Evolutionary conservation across 2,797 vertebrate species (phyloP), one percentile per base, ranked within the genome.

Genomic region (Harpagifer antarcticus): DNA sequence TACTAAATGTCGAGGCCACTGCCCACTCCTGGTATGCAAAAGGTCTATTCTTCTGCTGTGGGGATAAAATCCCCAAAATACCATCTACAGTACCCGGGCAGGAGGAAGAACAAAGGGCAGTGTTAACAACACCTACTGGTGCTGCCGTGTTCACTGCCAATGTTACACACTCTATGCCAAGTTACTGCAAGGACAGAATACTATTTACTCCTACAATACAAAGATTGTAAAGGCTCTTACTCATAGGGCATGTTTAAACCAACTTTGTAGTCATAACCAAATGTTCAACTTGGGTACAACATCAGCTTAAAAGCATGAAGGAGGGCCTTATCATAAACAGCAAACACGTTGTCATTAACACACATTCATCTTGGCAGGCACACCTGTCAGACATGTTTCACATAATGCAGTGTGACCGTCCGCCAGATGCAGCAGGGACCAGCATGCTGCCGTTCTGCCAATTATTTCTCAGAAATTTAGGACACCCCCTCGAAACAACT

Each of bases 21-120:
- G 56, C 78, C 80, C 81, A 84, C 60, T 76, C 57, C 76, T 77
- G 60, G 79, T 68, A 79, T 83, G 75, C 70, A 82, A 63, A 78
- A 77, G 40, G n/a, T 72, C 74, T 78, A 63, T 86, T 90, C 74
- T 88, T 86, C 88, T 82, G 43, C 27, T 54, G 58, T 72, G 19
- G 23, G 74, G 70, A 75, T 71, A 80, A 86, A 90, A 86, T 68
- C 72, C 33, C 27, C 37, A 65, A 83, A 82, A 85, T 70, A 73
- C 67, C 73, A 89, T 84, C 82, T 69, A 60, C 48, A 69, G 63
- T 54, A 64, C 58, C 49, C 16, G 13, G 31, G 37, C 64, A 83
- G 78, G 74, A 81, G 19, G 64, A 70, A 58, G 71, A 88, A 90
- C 85, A 89, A 86, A 86, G 86, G 70, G 33, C 70, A 48, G 64